These are phyloP conservation scores for Galeopsomyia nigrocyanea DNA, from an alignment of 2,888 invertebrate genomes.

Conservation along the genomic window DNA sequence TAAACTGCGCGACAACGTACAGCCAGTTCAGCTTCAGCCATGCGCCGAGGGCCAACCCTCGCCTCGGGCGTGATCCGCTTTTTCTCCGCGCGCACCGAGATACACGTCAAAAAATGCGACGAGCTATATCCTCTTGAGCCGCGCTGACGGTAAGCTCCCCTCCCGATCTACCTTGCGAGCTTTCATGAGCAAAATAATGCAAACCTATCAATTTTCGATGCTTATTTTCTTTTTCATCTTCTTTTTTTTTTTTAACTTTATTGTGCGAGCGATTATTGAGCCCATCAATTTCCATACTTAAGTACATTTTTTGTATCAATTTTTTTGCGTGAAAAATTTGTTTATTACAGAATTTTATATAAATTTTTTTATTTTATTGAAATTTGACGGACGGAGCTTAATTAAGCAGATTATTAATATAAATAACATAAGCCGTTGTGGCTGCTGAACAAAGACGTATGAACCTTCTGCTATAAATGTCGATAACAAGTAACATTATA, in stretches of 20 bases:
- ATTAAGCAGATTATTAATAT: too few relatives aligned
- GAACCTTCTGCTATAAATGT: too few relatives aligned
- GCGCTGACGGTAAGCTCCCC: background rate
- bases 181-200: conserved; percentile 30
- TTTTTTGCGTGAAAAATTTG: too few relatives aligned
- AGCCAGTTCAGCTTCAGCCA: background rate
- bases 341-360: too few relatives aligned
- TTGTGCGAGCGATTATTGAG: background rate
- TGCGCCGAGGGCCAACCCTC: conserved; percentile 2
- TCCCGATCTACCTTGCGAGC: background rate
- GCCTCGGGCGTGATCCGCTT: conserved; percentile 38
- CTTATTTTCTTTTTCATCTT: conserved; percentile 2
- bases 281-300: background rate
- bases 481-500: too few relatives aligned
- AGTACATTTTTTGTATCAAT: background rate
- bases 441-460: too few relatives aligned
- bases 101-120: conserved; percentile 29
- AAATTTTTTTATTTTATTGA: too few relatives aligned
- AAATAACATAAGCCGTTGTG: too few relatives aligned
- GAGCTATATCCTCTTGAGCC: conserved; percentile 36
- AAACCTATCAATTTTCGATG: conserved; percentile 2
- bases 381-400: too few relatives aligned
- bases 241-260: background rate
- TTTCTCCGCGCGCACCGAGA: conserved; percentile 19
- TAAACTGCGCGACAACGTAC: conserved; percentile 42